These are phyloP conservation scores for Vanacampus margaritifer DNA, from an alignment of 2,113 vertebrate species.

Conservation along the genomic window DNA sequence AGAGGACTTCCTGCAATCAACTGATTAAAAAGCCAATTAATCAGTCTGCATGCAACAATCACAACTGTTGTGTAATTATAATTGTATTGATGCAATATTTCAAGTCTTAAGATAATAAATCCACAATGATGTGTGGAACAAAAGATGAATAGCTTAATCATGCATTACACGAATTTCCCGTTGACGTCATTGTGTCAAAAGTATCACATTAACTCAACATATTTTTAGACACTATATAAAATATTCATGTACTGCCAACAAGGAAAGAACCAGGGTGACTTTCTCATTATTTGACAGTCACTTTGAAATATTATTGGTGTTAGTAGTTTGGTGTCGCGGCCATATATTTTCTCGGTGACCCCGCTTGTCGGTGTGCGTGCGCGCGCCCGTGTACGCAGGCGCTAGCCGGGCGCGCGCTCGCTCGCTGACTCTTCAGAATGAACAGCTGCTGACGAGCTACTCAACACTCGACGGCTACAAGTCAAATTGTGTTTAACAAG, in stretches of 20 bases:
- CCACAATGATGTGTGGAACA: background rate
- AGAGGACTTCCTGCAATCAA: background rate
- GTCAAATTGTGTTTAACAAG: background rate
- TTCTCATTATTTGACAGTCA: slow-evolving; percentile 28
- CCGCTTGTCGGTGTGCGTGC: slow-evolving; percentile 7
- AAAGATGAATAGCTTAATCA: background rate
- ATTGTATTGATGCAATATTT: background rate
- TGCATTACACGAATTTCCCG: background rate
- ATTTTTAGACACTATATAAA: background rate
- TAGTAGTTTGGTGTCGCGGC: slow-evolving; percentile 18
- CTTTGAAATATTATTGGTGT: slow-evolving; percentile 19
- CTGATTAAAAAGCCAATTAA: background rate
- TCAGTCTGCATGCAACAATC: background rate
- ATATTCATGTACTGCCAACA: slow-evolving; percentile 15
- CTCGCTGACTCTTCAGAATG: slow-evolving; percentile 60
- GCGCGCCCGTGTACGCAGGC: background rate
- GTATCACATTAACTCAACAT: background rate
- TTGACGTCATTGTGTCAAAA: background rate
- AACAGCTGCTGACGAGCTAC: slow-evolving; percentile 27
- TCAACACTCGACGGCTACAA: background rate
- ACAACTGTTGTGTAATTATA: background rate
- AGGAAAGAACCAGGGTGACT: slow-evolving; percentile 13
- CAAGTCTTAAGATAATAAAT: background rate
- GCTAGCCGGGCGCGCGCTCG: slow-evolving; percentile 51
- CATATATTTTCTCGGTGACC: slow-evolving; percentile 22